Percentiles rank a stretch among this genome's conserved stretches.
phyloP scores from a whole-genome alignment of 2,888 invertebrate genomes.

The Drosophila demipolita region DNA sequence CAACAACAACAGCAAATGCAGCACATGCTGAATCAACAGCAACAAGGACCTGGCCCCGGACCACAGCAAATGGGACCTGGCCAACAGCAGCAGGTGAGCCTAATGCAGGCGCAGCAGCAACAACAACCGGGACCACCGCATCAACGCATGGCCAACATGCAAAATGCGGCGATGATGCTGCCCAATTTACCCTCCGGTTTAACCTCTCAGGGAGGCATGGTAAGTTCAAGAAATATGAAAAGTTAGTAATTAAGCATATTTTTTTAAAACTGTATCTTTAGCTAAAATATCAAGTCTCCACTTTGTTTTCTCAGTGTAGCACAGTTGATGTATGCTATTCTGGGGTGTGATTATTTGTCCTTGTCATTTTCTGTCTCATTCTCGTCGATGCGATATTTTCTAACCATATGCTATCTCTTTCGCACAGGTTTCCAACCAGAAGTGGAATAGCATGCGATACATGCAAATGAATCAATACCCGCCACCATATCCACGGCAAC shows the following conservation, averaged over 20 bases:
- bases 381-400: neutral
- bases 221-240: constrained; percentile 63
- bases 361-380: neutral
- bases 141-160: constrained; percentile 84
- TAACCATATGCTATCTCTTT: constrained; percentile 16
- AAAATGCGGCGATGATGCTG: constrained; percentile 83
- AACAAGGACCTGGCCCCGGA: constrained; percentile 81
- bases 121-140: constrained; percentile 81
- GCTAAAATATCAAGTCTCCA: neutral
- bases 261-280: neutral
- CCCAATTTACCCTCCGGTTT: constrained; percentile 75
- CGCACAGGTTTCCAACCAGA: constrained; percentile 80
- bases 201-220: constrained; percentile 83
- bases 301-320: neutral
- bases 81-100: constrained; percentile 69
- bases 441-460: constrained; percentile 86
- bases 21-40: constrained; percentile 82
- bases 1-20: constrained; percentile 87
- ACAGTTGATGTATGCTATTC: neutral
- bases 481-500: constrained; percentile 84
- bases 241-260: neutral
- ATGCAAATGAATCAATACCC: constrained; percentile 84
- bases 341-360: neutral
- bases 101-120: constrained; percentile 68
- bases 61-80: constrained; percentile 82